Evolutionary conservation across 2,797 vertebrate genomes (phyloP).

Genomic region (Malacoraja senta): DNA sequence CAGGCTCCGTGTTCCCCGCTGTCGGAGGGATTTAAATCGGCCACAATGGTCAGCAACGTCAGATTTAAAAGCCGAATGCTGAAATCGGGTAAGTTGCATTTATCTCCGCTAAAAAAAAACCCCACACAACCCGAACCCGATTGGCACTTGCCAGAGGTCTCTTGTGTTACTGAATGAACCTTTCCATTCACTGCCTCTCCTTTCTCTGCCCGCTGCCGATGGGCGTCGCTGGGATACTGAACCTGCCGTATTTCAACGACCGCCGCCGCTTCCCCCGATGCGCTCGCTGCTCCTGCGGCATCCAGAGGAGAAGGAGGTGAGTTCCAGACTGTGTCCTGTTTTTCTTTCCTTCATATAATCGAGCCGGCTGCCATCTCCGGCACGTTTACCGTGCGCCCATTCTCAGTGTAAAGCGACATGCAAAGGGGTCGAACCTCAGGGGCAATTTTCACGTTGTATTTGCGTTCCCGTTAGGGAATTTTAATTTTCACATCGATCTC

Average conservation of each 20-base stretch:
- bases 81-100: conserved; percentile 74
- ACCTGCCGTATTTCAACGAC: neutral
- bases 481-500: neutral
- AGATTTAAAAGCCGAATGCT: conserved; percentile 85
- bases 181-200: conserved; percentile 34
- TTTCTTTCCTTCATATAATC: neutral
- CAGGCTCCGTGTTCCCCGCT: neutral
- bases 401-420: neutral
- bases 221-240: conserved; percentile 37
- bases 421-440: neutral
- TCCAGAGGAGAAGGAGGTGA: conserved; percentile 55
- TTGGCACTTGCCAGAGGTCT: neutral
- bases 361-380: neutral
- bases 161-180: neutral
- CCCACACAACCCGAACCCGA: neutral
- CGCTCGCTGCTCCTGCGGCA: neutral
- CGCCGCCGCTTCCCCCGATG: neutral
- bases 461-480: no score
- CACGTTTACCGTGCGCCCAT: no score
- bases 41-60: conserved; percentile 78
- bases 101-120: neutral
- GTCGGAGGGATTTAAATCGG: conserved; percentile 41
- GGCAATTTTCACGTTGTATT: neutral
- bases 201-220: conserved; percentile 36
- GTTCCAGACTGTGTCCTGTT: conserved; percentile 40